phyloP scores from a whole-genome alignment of 1,140 invertebrate genomes.

The Apis cerana region DNA sequence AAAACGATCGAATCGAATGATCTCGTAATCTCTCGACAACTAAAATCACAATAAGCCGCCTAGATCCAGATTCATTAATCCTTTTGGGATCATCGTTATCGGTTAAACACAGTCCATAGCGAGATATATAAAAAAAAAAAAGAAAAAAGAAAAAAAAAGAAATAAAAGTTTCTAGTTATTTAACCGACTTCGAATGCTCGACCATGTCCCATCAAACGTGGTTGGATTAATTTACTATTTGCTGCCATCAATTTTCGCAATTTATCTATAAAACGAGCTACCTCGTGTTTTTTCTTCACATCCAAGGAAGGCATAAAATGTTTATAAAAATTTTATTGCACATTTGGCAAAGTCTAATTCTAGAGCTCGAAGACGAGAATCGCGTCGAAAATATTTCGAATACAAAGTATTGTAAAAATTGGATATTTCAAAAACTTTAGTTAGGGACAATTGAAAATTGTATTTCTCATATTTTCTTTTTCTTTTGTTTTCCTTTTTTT shows the following conservation, averaged over 20 bases:
- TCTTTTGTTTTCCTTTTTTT: too few species aligned
- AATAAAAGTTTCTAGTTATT: neutral
- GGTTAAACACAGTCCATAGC: neutral
- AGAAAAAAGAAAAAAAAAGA: neutral
- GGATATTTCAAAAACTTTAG: neutral
- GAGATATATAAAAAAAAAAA: neutral
- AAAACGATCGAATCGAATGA: neutral
- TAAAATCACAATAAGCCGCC: neutral
- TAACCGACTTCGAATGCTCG: neutral
- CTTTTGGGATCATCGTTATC: neutral
- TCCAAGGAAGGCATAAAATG: constrained; percentile 4
- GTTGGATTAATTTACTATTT: constrained; percentile 17
- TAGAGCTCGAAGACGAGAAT: constrained; percentile 53
- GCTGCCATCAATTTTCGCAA: constrained; percentile 36
- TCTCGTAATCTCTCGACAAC: neutral
- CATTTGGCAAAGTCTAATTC: constrained; percentile 61
- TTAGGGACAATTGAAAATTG: too few species aligned
- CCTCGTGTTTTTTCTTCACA: constrained; percentile 10
- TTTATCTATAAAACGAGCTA: constrained; percentile 39
- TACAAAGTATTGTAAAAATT: neutral
- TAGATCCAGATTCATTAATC: neutral
- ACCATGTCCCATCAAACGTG: neutral
- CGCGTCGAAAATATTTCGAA: neutral
- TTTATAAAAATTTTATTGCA: constrained; percentile 68
- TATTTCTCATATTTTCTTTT: too few species aligned